Conservation (phyloP, 2,797 vertebrate genomes). For the Leptoclinus maculatus region DNA sequence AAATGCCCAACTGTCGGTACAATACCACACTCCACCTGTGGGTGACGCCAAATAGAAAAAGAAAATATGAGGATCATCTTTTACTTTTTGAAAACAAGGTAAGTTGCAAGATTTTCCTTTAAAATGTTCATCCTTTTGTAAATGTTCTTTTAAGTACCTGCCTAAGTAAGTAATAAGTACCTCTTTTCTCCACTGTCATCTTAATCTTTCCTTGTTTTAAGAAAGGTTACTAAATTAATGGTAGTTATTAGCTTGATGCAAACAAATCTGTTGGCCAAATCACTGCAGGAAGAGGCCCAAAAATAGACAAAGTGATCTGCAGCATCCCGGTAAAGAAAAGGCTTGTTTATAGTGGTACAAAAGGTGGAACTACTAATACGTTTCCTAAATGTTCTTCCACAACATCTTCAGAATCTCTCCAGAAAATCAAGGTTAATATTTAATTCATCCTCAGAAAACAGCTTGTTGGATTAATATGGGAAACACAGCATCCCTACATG, state of each 20-base stretch:
- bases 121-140: no score
- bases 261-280: not conserved
- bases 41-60: no score
- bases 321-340: not conserved
- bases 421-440: conserved; percentile 44
- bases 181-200: not conserved
- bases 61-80: no score
- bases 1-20: no score
- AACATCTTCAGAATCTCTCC: conserved; percentile 1
- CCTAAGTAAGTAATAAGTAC: not conserved
- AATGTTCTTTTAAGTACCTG: not conserved
- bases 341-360: not conserved
- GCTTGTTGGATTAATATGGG: conserved; percentile 21
- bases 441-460: conserved; percentile 16
- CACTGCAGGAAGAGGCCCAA: not conserved
- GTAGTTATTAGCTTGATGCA: not conserved
- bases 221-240: not conserved
- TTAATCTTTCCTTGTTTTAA: not conserved
- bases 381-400: not conserved
- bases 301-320: not conserved
- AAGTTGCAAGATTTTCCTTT: no score
- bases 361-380: not conserved
- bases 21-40: no score
- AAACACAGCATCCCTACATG: conserved; percentile 9
- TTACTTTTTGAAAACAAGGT: no score